Conservation (phyloP, 35 echinoderm and acorn worm species). For the Ophioderma brevispina region DNA sequence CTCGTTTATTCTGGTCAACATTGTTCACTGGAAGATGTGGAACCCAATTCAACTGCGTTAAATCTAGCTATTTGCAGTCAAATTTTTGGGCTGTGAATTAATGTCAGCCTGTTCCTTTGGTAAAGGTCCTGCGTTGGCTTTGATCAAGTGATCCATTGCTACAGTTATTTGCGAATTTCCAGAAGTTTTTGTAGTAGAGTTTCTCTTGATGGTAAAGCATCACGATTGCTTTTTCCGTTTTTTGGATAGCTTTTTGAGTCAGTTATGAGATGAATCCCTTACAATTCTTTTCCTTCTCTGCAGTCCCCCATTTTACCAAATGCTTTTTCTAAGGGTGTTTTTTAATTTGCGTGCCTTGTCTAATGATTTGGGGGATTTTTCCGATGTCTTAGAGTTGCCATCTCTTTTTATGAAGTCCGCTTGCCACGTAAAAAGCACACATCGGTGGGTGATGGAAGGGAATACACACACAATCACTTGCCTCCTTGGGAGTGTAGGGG, state of each 20-base stretch:
- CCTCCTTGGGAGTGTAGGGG: too few species aligned
- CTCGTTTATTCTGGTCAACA: neutral
- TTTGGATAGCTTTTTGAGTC: constrained; percentile 16
- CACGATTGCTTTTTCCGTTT: constrained; percentile 3
- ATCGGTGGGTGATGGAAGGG: too few species aligned
- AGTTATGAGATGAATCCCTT: constrained; percentile 19
- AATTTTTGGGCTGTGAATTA: neutral
- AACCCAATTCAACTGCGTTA: neutral
- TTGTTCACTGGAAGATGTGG: constrained; percentile 17
- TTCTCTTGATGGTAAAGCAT: constrained; percentile 7
- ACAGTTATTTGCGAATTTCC: constrained; percentile 37
- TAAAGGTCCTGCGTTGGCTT: neutral
- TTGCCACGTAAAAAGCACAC: too few species aligned
- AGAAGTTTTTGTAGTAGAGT: constrained; percentile 28
- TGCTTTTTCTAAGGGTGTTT: neutral
- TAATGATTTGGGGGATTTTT: neutral
- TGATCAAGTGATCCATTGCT: neutral
- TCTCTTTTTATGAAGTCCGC: too few species aligned
- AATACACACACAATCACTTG: too few species aligned
- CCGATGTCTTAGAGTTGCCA: too few species aligned
- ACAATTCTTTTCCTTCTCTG: constrained; percentile 13
- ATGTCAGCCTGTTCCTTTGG: neutral
- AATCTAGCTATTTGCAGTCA: neutral
- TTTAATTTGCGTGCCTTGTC: neutral
- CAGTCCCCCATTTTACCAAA: constrained; percentile 20